Base-by-base conservation (phyloP, 2,797 vertebrate species). In the Cirrhinus molitorella region DNA sequence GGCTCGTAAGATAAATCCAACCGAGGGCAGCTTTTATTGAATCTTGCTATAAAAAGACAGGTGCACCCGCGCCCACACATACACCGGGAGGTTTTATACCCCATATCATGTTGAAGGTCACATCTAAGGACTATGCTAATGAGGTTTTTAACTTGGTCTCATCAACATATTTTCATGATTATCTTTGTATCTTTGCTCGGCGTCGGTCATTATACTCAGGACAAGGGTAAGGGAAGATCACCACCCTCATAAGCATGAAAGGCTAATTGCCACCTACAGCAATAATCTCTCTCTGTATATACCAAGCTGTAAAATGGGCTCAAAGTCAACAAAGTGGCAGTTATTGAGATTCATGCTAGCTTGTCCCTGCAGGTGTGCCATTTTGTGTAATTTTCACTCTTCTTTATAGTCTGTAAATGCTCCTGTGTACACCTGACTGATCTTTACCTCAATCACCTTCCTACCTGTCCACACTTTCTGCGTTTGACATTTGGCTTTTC, bases 81-180 rank as follows among this genome's bases (percentile, higher is more conserved):
- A 79, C 45, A 82, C 67, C 2, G 28, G 70, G 72, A 57, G 43
- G 75, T 67, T 74, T 73, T 57, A 80, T 79, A 61, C 49, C 59
- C 70, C 77, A 81, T 84, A 85, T 66, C 72, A 73, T n/a, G 25
- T 80, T 86, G 85, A 89, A 87, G 88, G 89, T 89, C 86, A 81
- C 85, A 82, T 87, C 87, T 86, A 86, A 83, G 79, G 75, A 82
- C 65, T 85, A 80, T 88, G 87, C 81, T 84, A 88, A 89, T 88
- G 63, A 87, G 79, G 65, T 71, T 83, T 76, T 87, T 79, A 81
- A 77, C 79, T 71, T 66, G 40, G 61, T 51, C 66, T 87, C 74
- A 85, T 83, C 65, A 79, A 75, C 43, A 43, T 70, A 71, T 79
- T 80, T 84, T 67, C 23, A 17, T 19, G 45, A 25, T 61, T 23